Evolutionary conservation across 2,888 invertebrate genomes (phyloP).

Genomic region (Dasypolia templi): DNA sequence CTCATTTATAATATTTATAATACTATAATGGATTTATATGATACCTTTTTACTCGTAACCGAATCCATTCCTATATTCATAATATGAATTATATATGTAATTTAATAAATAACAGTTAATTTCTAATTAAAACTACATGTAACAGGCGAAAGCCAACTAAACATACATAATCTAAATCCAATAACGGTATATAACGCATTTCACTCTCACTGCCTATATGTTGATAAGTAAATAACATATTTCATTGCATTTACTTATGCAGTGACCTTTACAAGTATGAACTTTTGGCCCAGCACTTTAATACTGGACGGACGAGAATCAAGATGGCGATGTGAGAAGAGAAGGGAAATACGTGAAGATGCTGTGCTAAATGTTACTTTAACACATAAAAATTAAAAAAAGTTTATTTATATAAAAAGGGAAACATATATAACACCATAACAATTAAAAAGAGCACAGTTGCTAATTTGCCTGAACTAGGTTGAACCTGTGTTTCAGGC

Average conservation of each 20-base stretch:
- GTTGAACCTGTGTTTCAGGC: no score
- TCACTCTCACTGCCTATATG: conserved; percentile 28
- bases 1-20: no score
- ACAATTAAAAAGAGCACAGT: no score
- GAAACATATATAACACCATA: no score
- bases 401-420: no score
- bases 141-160: conserved; percentile 23
- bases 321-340: conserved; percentile 24
- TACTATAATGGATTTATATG: no score
- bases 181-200: conserved; percentile 27
- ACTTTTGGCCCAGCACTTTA: conserved; percentile 45
- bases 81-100: no score
- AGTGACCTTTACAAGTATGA: conserved; percentile 50
- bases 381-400: background rate
- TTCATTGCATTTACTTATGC: conserved; percentile 39
- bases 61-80: background rate
- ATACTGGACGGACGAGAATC: conserved; percentile 37
- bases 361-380: conserved; percentile 12
- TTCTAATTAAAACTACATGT: background rate
- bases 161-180: background rate
- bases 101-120: no score
- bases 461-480: no score
- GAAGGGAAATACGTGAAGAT: conserved; percentile 35
- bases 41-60: background rate
- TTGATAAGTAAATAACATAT: conserved; percentile 31